Base-by-base conservation (phyloP, 2,113 vertebrate genomes). In the Nematolebias whitei region DNA sequence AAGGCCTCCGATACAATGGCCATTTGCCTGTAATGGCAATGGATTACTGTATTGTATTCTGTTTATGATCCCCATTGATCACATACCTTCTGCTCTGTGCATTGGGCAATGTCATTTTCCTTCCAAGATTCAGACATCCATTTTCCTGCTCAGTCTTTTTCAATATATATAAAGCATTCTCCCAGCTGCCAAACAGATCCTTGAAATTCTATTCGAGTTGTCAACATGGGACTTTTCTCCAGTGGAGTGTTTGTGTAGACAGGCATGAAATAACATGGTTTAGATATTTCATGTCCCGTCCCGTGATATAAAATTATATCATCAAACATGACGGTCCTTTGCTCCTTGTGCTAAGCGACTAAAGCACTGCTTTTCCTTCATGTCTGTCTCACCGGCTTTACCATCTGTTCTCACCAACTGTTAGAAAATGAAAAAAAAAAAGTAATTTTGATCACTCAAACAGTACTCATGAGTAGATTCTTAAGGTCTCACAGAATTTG, bases 1-100 rank as follows among this genome's bases (percentile, higher is more conserved):
- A 71, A 77, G 72, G 68, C 76, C 53, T 87, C 79, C 76, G 58
- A 80, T 78, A 77, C 72, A 70, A 73, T 86, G 86, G 51, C 81
- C 74, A 86, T 88, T 87, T 87, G 86, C 79, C 73, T 50, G 78
- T 90, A 91, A 90, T 89, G 80, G 82, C 87, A 87, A 83, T 87
- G 72, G 88, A 90, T 91, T 84, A 85, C 80, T 84, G 81, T 88
- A 91, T 89, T 76, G 90, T 90, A 90, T 91, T 90, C 69, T 87
- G 79, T 90, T 91, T 91, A 91, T 90, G 88, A 88, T 89, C 79
- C 71, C 51, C 82, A 91, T 91, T 88, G 90, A 91, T 91, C 60
- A 59, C 77, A 32, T 74, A 75, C 68, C 68, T 74, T 69, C 82
- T 69, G 60, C 66, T 83, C 76, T 58, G 49, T 79, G 80, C 62